Conservation (phyloP, 2,113 vertebrate species). For the Gobiocypris rarus region DNA sequence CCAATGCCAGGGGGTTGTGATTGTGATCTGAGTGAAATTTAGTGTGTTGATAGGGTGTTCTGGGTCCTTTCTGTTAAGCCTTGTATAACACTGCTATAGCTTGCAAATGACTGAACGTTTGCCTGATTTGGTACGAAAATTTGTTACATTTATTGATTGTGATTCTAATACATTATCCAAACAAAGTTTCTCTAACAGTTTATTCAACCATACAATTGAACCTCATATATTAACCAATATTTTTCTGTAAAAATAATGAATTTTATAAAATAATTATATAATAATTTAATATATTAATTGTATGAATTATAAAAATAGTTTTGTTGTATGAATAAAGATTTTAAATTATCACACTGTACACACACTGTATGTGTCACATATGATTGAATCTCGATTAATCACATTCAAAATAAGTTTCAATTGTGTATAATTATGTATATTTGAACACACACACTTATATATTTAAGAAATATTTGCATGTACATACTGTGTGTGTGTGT, state of each 20-base stretch:
- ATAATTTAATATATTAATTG: not conserved
- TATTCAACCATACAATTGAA: not conserved
- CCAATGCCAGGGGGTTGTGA: not conserved
- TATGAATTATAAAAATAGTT: not conserved
- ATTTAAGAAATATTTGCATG: too few species aligned
- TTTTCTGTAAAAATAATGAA: not conserved
- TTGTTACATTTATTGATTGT: not conserved
- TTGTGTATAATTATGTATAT: too few species aligned
- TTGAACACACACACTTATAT: too few species aligned
- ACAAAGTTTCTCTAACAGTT: not conserved
- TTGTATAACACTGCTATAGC: not conserved
- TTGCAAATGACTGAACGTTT: not conserved
- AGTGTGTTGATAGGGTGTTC: not conserved
- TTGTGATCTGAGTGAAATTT: not conserved
- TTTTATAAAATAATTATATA: not conserved
- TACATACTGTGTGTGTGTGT: too few species aligned
- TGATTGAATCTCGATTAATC: too few species aligned
- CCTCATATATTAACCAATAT: not conserved
- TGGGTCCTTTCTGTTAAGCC: not conserved
- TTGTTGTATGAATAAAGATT: not conserved
- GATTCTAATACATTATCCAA: not conserved
- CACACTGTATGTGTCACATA: too few species aligned
- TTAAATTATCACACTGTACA: too few species aligned
- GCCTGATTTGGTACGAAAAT: not conserved
- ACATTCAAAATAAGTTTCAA: too few species aligned